Percentiles rank a stretch among this genome's conserved stretches.
These are phyloP conservation scores for Homarus gammarus DNA, from an alignment of 2,888 invertebrate species.

Conservation along the genomic window DNA sequence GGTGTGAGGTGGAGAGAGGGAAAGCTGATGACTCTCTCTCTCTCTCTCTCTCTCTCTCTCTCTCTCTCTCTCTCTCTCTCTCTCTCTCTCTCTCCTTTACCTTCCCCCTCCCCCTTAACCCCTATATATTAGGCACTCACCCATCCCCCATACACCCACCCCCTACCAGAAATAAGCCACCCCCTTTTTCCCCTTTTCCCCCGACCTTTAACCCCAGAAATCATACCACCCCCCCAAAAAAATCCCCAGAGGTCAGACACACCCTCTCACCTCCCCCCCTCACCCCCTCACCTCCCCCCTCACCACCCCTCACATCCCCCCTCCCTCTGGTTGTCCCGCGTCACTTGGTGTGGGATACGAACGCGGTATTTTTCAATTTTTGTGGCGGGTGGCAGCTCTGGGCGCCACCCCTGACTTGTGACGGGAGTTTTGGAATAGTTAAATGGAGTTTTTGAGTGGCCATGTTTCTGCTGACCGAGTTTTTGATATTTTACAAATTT, in stretches of 20 bases:
- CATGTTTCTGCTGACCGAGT: not conserved
- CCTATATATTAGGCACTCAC: too few relatives aligned
- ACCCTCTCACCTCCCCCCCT: too few relatives aligned
- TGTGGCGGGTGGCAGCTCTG: not conserved
- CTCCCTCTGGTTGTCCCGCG: too few relatives aligned
- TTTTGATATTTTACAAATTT: slow-evolving; percentile 16
- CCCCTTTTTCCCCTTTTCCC: not conserved
- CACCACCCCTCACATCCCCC: too few relatives aligned
- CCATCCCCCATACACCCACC: too few relatives aligned
- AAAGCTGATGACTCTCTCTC: not conserved
- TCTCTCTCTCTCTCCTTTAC: not conserved
- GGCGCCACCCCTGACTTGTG: not conserved
- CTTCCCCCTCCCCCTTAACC: not conserved
- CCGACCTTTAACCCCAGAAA: too few relatives aligned
- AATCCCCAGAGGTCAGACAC: too few relatives aligned
- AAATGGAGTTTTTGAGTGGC: slow-evolving; percentile 6
- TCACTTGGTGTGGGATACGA: too few relatives aligned
- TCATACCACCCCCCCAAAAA: too few relatives aligned
- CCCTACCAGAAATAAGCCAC: too few relatives aligned
- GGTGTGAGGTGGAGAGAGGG: not conserved
- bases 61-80: slow-evolving; percentile 11
- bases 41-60: not conserved
- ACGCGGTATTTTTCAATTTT: not conserved
- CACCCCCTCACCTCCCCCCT: too few relatives aligned
- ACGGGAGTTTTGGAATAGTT: slow-evolving; percentile 11